These are phyloP conservation scores for Smutsia temminckii DNA, from an alignment of 2,797 vertebrate species.

Conservation along the genomic window DNA sequence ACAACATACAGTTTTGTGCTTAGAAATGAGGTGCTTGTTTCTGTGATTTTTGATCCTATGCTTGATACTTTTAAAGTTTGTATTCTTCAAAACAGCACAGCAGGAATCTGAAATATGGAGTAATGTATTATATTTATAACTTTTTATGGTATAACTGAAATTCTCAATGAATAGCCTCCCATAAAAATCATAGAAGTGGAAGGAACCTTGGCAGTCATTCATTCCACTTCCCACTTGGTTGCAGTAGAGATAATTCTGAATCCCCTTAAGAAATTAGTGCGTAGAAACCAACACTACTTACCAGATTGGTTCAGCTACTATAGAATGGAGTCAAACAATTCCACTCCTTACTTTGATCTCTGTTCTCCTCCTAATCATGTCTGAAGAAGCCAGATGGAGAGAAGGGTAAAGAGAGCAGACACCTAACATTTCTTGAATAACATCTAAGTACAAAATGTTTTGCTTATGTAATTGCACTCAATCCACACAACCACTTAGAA, in stretches of 20 bases:
- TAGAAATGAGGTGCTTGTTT: slow-evolving; percentile 26
- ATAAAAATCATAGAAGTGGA: background rate
- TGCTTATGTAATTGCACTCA: background rate
- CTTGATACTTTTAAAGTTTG: background rate
- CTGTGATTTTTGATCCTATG: background rate
- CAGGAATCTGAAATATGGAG: slow-evolving; percentile 11
- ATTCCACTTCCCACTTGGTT: slow-evolving; percentile 18
- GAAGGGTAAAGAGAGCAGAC: background rate
- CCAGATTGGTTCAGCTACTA: background rate
- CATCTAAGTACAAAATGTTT: background rate
- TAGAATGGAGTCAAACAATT: background rate
- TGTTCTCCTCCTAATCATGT: background rate
- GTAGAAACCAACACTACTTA: background rate
- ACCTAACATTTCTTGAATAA: background rate
- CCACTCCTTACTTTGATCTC: background rate
- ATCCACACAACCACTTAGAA: background rate
- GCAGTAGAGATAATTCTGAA: slow-evolving; percentile 38
- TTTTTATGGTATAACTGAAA: background rate
- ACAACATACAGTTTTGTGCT: background rate
- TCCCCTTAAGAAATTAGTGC: background rate
- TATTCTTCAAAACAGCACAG: background rate
- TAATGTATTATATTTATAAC: background rate
- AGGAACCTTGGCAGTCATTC: background rate
- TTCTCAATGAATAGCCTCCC: slow-evolving; percentile 28
- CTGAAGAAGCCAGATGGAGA: background rate